phyloP scores from a whole-genome alignment of 2,797 vertebrate species.

The Pelobates cultripes region DNA sequence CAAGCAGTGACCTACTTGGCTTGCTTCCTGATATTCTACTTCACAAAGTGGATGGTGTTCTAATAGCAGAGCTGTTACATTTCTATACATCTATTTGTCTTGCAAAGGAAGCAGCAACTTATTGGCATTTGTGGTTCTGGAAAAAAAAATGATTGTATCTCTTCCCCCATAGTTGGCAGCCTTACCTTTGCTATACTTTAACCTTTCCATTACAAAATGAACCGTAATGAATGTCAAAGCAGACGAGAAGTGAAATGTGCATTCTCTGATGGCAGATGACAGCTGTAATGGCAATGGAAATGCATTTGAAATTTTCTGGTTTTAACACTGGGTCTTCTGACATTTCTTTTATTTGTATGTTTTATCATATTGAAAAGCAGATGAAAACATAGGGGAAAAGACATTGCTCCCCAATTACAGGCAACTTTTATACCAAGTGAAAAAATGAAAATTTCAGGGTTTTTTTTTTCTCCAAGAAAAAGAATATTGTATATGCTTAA shows the following conservation, averaged over 20 bases:
- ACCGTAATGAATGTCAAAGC: constrained; percentile 45
- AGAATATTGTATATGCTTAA: constrained; percentile 45
- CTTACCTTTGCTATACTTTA: constrained; percentile 35
- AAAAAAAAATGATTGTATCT: constrained; percentile 9
- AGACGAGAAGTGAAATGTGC: constrained; percentile 38
- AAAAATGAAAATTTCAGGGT: constrained; percentile 26
- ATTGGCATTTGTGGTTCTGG: constrained; percentile 38
- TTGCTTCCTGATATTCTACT: constrained; percentile 21
- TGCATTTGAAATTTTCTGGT: constrained; percentile 31
- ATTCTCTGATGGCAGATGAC: constrained; percentile 43
- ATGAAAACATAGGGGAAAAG: constrained; percentile 15
- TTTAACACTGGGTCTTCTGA: constrained; percentile 40
- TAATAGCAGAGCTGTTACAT: constrained; percentile 36
- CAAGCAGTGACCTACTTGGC: constrained; percentile 43
- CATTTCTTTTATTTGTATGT: constrained; percentile 48
- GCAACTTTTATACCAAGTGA: constrained; percentile 6
- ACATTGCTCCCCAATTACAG: constrained; percentile 36
- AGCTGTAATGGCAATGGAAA: constrained; percentile 42
- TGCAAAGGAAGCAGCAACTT: constrained; percentile 25
- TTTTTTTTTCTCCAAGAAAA: constrained; percentile 26
- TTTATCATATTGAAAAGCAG: constrained; percentile 47
- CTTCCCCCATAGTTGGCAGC: constrained; percentile 44
- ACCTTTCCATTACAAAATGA: constrained; percentile 52
- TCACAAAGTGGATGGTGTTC: constrained; percentile 31
- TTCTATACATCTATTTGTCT: constrained; percentile 25